Conservation (phyloP, 2,113 vertebrate genomes). For the Colistium nudipinnis region DNA sequence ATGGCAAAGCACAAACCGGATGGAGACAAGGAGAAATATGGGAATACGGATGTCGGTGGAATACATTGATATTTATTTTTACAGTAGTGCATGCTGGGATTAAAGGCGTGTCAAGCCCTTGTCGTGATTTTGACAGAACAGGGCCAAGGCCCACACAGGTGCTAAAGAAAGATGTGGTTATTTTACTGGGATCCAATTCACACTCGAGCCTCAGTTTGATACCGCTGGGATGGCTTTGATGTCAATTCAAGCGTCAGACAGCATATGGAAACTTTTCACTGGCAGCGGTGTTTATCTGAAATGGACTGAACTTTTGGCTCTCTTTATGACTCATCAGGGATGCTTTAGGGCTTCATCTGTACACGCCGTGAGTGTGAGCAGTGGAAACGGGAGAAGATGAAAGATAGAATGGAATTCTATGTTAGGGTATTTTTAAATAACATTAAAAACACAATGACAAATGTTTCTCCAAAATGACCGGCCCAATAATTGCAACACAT, state of each 20-base stretch:
- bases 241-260: conserved; percentile 1
- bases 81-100: conserved; percentile 20
- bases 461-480: background rate
- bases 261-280: conserved; percentile 13
- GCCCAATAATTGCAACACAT: conserved; percentile 5
- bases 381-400: no score
- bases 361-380: conserved; percentile 4
- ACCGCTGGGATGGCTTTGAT: conserved; percentile 12
- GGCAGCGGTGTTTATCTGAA: conserved; percentile 6
- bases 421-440: conserved; percentile 33
- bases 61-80: conserved; percentile 16
- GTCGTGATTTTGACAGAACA: conserved; percentile 53
- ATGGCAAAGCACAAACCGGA: conserved; percentile 20
- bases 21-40: background rate
- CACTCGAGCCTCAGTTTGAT: background rate
- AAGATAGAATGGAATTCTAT: no score
- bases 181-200: conserved; percentile 20
- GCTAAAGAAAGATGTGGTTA: background rate
- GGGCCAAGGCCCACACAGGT: conserved; percentile 22
- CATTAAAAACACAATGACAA: conserved; percentile 5
- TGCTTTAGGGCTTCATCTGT: background rate
- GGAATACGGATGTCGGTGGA: conserved; percentile 16
- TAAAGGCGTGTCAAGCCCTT: conserved; percentile 38
- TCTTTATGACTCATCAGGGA: conserved; percentile 22
- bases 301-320: conserved; percentile 29